Evolutionary conservation across 2,113 vertebrate species (phyloP).

Genomic region (Pyxicephalus adspersus): DNA sequence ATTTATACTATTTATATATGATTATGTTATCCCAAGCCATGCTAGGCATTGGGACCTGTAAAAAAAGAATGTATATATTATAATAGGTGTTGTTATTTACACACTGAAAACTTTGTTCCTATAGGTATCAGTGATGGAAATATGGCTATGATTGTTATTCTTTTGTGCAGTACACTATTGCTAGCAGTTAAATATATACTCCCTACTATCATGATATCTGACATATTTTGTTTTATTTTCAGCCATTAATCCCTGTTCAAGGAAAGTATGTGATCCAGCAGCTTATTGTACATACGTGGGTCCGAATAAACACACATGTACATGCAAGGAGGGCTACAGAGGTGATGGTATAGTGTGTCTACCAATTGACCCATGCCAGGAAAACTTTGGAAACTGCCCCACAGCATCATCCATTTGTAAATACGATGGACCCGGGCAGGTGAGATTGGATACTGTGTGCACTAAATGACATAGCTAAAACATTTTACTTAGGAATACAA

Average conservation of each 20-base stretch:
- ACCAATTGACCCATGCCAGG: slow-evolving; percentile 84
- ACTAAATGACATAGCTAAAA: too few species aligned
- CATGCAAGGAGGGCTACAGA: slow-evolving; percentile 78
- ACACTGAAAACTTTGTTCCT: too few species aligned
- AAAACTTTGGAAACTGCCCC: slow-evolving; percentile 73
- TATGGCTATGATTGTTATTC: too few species aligned
- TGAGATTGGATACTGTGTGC: slow-evolving; percentile 60
- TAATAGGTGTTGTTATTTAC: too few species aligned
- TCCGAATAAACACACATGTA: slow-evolving; percentile 81
- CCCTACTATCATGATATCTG: neutral
- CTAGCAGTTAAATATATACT: too few species aligned
- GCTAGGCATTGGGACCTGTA: too few species aligned
- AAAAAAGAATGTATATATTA: too few species aligned
- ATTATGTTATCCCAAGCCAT: too few species aligned
- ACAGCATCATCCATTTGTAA: slow-evolving; percentile 74
- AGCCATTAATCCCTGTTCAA: slow-evolving; percentile 88
- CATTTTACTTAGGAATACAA: too few species aligned
- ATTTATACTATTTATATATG: too few species aligned
- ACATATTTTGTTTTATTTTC: slow-evolving; percentile 31
- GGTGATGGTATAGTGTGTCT: slow-evolving; percentile 86
- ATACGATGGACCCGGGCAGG: slow-evolving; percentile 87
- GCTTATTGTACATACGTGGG: slow-evolving; percentile 80
- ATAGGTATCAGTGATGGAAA: too few species aligned
- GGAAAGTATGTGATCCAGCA: slow-evolving; percentile 72
- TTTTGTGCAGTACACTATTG: too few species aligned